phyloP scores from a whole-genome alignment of 2,888 invertebrate species.

The Rhynchonema sp. region DNA sequence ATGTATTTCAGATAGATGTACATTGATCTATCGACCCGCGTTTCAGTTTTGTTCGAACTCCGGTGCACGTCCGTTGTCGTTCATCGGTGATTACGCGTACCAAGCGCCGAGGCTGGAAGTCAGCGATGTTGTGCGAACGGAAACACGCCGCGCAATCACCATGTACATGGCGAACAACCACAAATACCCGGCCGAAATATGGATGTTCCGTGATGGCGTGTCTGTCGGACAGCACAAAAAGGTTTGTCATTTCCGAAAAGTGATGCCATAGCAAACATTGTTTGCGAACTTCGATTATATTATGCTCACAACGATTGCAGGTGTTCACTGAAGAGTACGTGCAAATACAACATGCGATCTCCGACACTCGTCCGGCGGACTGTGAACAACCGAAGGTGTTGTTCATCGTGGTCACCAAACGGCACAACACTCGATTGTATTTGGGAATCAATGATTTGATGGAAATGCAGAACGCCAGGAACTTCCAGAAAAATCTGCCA shows the following conservation, averaged over 20 bases:
- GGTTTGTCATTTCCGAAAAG: no score
- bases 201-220: background rate
- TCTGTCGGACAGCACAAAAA: background rate
- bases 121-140: background rate
- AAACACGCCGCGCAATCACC: background rate
- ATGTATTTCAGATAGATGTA: background rate
- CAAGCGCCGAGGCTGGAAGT: background rate
- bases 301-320: background rate
- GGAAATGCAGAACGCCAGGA: no score
- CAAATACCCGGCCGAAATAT: background rate
- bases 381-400: background rate
- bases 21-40: background rate
- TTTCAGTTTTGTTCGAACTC: background rate
- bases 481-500: background rate
- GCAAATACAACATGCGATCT: background rate
- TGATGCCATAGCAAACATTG: background rate
- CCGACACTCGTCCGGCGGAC: background rate
- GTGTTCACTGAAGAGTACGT: background rate
- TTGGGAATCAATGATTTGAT: no score
- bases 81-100: background rate
- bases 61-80: background rate
- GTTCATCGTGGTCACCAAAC: background rate
- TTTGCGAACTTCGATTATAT: background rate
- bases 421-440: background rate
- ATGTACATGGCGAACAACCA: background rate